A percentile compares a stretch with the other conserved stretches of the same genome.
phyloP scores from a whole-genome alignment of 2,888 invertebrate genomes.

The Trissonchulus latispiculum region DNA sequence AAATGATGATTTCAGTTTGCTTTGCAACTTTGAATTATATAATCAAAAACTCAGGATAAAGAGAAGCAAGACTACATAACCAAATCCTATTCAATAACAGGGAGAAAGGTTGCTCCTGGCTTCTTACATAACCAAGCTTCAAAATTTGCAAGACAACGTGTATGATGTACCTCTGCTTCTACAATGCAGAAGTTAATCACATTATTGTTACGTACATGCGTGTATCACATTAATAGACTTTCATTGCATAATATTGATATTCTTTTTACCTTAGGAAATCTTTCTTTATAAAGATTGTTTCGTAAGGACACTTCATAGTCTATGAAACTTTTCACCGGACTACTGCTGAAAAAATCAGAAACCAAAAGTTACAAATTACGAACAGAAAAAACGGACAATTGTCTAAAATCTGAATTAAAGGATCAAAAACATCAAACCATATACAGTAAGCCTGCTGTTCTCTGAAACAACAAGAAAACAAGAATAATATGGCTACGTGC shows the following conservation, averaged over 20 bases:
- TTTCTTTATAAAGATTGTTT: slow-evolving; percentile 68
- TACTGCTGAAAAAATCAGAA: neutral
- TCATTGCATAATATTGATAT: neutral
- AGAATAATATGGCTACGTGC: too few relatives aligned
- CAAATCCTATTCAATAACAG: too few relatives aligned
- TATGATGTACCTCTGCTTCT: neutral
- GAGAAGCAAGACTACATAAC: too few relatives aligned
- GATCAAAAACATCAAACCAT: too few relatives aligned
- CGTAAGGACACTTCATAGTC: slow-evolving; percentile 31
- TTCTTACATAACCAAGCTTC: neutral
- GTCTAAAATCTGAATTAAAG: neutral
- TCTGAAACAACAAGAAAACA: too few relatives aligned
- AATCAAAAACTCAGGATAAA: too few relatives aligned
- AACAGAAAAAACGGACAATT: neutral
- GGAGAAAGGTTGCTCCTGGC: neutral
- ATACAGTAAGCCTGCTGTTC: too few relatives aligned
- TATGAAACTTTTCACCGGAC: neutral
- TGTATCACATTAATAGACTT: too few relatives aligned
- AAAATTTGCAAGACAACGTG: neutral
- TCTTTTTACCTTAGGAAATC: slow-evolving; percentile 72
- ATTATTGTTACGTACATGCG: too few relatives aligned
- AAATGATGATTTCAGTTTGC: too few relatives aligned
- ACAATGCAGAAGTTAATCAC: neutral
- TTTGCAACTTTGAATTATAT: too few relatives aligned
- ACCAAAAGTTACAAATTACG: neutral